Percentiles rank a stretch among this genome's conserved stretches.
Conservation (phyloP, 2,113 vertebrate genomes). For the Eidolon helvum region DNA sequence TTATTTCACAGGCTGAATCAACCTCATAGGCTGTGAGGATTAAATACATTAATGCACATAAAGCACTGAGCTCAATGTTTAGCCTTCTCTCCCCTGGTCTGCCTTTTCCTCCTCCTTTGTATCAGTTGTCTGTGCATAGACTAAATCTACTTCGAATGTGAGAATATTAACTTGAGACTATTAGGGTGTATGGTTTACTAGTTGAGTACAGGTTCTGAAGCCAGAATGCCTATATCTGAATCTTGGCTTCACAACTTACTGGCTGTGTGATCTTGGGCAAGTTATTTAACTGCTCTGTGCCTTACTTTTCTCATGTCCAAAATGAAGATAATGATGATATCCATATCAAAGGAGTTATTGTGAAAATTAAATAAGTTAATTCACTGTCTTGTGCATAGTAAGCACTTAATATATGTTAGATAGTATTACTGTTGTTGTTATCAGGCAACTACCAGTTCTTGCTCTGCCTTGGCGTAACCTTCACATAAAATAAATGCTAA, state of each 20-base stretch:
- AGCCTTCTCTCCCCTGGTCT: neutral
- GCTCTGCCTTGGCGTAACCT: neutral
- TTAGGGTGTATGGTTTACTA: neutral
- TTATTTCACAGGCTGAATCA: neutral
- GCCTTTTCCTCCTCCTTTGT: neutral
- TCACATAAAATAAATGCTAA: constrained; percentile 37
- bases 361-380: constrained; percentile 35
- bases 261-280: constrained; percentile 24
- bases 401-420: constrained; percentile 1
- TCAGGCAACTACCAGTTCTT: neutral
- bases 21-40: neutral
- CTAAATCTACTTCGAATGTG: neutral
- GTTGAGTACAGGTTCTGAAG: neutral
- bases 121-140: neutral
- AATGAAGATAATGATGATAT: neutral
- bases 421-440: neutral
- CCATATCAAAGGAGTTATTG: neutral
- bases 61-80: neutral
- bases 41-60: constrained; percentile 17
- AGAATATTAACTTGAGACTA: neutral
- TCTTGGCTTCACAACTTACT: neutral
- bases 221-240: neutral
- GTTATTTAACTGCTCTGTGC: constrained; percentile 4
- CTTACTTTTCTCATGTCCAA: constrained; percentile 42
- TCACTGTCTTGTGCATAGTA: neutral